Evolutionary conservation across 1,140 invertebrate species (phyloP), one percentile per base, ranked within the genome.

Genomic region (Macrotrachela quadricornifera): DNA sequence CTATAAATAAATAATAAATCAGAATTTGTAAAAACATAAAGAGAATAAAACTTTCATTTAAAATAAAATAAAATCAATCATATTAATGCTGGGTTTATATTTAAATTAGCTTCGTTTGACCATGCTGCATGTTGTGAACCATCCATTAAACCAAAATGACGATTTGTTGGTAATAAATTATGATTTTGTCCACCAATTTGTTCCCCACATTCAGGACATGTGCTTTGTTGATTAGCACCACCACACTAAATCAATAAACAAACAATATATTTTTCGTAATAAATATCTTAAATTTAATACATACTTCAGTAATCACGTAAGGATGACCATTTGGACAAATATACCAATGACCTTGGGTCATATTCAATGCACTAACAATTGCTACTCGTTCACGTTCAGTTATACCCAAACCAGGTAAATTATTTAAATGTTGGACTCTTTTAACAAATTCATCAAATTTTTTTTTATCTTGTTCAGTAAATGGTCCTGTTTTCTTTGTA

Each of bases 271-370:
- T 30, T 8, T 30, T 30, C 8, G 3, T 4, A 8, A 30, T 2
- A 30, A 30, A 8, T 30, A 30, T 30, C 8, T 4, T 30, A 4
- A 2, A 30, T 30, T 30, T 8, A 30, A 30, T 30, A 30, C 21
- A 30, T 30, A 30, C 21, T 56, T 41, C 21, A 49, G 12, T 18
- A 18, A 56, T 56, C 11, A 36, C 45, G 30, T 51, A 56, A 13
- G 40, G n/a, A 51, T 56, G 44, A 66, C 67, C 64, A 50, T 81
- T 80, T 1, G 74, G 77, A 67, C 81, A 83, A 60, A 78, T 78
- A 59, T 67, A 82, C 80, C 80, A 83, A 62, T 79, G 77, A 0
- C 80, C 80, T 55, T 71, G 65, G 16, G 57, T 62, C 2, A 78
- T 60, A 1, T 69, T 72, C 58, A 81, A 74, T 0, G 78, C 79